phyloP scores from a whole-genome alignment of 2,797 vertebrate species.

The Muscicapa striata region DNA sequence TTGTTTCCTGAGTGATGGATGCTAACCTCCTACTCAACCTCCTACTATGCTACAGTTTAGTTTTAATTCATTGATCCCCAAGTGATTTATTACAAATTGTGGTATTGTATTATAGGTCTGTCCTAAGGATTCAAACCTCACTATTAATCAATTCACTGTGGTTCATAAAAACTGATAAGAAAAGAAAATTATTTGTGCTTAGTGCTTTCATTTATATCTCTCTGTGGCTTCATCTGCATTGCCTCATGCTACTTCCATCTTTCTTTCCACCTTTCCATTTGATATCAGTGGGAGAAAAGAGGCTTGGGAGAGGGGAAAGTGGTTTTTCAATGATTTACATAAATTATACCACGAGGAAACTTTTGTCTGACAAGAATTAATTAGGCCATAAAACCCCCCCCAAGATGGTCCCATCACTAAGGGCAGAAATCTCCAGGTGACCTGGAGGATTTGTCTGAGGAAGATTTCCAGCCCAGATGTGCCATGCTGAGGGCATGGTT shows the following conservation, averaged over 20 bases:
- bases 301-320: not conserved
- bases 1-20: not conserved
- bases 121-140: not conserved
- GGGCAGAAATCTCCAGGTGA: not conserved
- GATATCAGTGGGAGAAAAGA: not conserved
- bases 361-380: not conserved
- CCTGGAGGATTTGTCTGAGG: not conserved
- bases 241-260: not conserved
- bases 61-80: not conserved
- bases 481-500: not conserved
- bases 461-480: not conserved
- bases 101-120: not conserved
- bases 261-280: not conserved
- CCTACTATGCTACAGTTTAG: not conserved
- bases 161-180: not conserved
- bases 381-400: not conserved
- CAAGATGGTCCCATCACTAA: not conserved
- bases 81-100: not conserved
- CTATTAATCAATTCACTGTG: not conserved
- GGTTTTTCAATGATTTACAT: not conserved
- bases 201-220: not conserved
- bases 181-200: not conserved
- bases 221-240: not conserved
- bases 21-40: not conserved
- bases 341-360: not conserved